Conservation (phyloP, 2,797 vertebrate species). For the Calcarius lapponicus region DNA sequence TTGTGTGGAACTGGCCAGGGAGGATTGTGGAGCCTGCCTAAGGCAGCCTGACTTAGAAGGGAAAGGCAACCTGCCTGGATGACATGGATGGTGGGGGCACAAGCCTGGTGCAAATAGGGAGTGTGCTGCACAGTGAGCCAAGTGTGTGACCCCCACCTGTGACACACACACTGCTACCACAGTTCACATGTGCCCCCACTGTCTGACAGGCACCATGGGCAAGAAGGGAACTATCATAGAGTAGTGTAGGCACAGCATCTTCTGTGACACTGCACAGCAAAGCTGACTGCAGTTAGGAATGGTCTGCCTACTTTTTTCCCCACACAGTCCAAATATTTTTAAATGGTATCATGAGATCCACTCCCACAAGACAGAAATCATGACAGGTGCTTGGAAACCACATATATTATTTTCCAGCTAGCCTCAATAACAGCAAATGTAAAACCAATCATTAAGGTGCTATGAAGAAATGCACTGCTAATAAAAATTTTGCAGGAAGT, state of each 20-base stretch:
- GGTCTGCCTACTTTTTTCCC: neutral
- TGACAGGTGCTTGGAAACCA: neutral
- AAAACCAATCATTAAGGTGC: neutral
- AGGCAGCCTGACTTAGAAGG: neutral
- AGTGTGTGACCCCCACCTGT: neutral
- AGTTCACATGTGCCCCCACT: neutral
- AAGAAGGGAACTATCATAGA: neutral
- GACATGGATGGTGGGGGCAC: neutral
- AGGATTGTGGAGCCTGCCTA: neutral
- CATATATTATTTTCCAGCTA: neutral
- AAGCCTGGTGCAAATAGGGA: neutral
- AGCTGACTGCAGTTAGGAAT: neutral
- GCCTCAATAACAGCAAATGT: neutral
- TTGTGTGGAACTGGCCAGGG: fast-evolving
- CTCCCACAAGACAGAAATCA: neutral
- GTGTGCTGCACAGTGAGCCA: neutral
- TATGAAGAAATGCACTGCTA: neutral
- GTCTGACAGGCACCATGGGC: neutral
- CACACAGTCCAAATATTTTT: slow-evolving; percentile 22
- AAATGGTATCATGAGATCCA: slow-evolving; percentile 13
- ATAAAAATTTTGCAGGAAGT: neutral
- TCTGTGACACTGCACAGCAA: neutral
- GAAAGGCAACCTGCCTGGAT: neutral
- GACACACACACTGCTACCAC: neutral
- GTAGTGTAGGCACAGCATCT: neutral